phyloP scores from a whole-genome alignment of 2,888 invertebrate genomes.

The Torymus aiolomorphi region DNA sequence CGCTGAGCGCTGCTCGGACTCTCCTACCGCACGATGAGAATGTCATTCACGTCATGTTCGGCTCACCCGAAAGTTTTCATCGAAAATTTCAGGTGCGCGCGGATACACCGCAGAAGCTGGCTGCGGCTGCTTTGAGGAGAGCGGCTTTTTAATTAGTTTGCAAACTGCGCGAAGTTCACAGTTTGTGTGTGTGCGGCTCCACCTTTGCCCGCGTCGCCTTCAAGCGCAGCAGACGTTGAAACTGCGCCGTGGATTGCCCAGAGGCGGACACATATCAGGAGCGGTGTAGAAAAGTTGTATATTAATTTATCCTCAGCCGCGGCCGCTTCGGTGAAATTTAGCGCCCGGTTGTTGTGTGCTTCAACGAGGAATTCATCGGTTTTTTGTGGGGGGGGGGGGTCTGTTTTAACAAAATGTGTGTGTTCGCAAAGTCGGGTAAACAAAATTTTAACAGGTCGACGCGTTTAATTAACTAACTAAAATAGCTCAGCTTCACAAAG shows the following conservation, averaged over 20 bases:
- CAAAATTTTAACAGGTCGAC: too few species aligned
- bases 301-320: conserved; percentile 47
- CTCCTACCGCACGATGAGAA: conserved; percentile 32
- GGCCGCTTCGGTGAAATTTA: conserved; percentile 28
- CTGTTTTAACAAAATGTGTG: conserved; percentile 24
- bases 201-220: conserved; percentile 38
- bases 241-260: conserved; percentile 39
- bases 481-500: too few species aligned
- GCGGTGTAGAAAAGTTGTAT: conserved; percentile 38
- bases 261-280: conserved; percentile 6
- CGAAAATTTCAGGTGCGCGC: conserved; percentile 44
- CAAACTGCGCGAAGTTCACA: conserved; percentile 52
- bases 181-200: conserved; percentile 3
- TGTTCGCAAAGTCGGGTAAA: too few species aligned
- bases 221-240: conserved; percentile 57
- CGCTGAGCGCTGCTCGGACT: not conserved
- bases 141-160: conserved; percentile 59
- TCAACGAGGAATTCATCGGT: conserved; percentile 6
- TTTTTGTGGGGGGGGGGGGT: not conserved
- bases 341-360: conserved; percentile 10
- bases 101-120: conserved; percentile 48
- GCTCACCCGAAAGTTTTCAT: conserved; percentile 43
- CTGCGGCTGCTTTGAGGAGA: conserved; percentile 52
- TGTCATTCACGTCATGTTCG: conserved; percentile 54
- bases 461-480: too few species aligned